phyloP scores from a whole-genome alignment of 2,113 vertebrate genomes.

The Actinemys pallida region DNA sequence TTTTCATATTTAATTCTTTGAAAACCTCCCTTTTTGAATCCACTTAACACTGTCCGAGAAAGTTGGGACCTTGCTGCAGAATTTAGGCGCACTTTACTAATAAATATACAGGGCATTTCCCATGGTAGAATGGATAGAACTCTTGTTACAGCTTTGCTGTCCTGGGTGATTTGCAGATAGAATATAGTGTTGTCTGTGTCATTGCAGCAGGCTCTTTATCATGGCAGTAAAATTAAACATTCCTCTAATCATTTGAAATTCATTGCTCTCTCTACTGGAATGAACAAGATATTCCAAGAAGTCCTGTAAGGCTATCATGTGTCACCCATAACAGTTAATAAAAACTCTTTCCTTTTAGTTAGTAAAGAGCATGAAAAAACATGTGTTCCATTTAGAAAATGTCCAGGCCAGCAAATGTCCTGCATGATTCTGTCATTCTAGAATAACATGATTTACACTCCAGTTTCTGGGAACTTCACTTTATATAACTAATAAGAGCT shows the following conservation, averaged over 20 bases:
- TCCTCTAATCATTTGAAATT: not conserved
- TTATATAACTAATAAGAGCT: not conserved
- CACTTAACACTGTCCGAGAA: not conserved
- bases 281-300: not conserved
- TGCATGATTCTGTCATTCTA: conserved; percentile 33
- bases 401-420: not conserved
- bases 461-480: conserved; percentile 42
- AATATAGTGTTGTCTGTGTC: not conserved
- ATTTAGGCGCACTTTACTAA: not conserved
- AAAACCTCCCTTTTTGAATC: not conserved
- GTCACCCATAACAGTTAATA: conserved; percentile 12
- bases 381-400: conserved; percentile 29
- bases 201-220: not conserved
- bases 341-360: not conserved
- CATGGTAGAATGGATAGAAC: accelerated
- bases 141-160: not conserved
- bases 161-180: not conserved
- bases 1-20: not conserved
- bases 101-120: not conserved
- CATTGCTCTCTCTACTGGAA: not conserved
- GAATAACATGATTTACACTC: conserved; percentile 40
- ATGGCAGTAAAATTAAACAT: not conserved
- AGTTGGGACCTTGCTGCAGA: not conserved
- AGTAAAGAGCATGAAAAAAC: conserved; percentile 7
- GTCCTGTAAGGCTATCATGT: not conserved